These are phyloP conservation scores for Gnathonemus longibarbis DNA, from an alignment of 2,113 vertebrate genomes.

Conservation along the genomic window DNA sequence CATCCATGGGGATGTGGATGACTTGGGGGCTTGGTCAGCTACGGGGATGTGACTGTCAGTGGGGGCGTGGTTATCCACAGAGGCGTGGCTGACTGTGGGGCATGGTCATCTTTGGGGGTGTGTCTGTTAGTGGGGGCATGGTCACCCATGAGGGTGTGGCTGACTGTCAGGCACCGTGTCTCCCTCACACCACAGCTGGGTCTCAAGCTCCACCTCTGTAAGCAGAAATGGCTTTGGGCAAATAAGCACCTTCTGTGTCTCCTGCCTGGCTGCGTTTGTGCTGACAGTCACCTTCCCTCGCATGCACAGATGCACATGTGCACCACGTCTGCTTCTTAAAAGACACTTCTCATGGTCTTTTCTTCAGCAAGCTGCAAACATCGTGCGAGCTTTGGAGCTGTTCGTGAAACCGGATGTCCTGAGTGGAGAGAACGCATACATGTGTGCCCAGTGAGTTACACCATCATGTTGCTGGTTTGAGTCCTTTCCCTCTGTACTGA, in stretches of 20 bases:
- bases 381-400: constrained; percentile 79
- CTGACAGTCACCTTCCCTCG: background rate
- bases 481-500: background rate
- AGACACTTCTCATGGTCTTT: background rate
- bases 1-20: background rate
- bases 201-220: background rate
- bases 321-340: background rate
- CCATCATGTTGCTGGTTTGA: background rate
- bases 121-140: background rate
- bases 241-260: background rate
- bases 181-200: background rate
- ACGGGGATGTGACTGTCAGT: background rate
- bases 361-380: constrained; percentile 76
- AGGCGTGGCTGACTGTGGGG: too few species aligned
- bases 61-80: background rate
- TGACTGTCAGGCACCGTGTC: background rate
- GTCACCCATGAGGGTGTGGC: background rate
- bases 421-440: constrained; percentile 90
- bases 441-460: constrained; percentile 82
- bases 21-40: background rate
- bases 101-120: background rate
- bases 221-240: background rate
- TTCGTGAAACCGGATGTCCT: constrained; percentile 86
- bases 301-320: background rate
- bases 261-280: background rate